Percentiles rank a stretch among this genome's conserved stretches.
Conservation (phyloP, 2,113 vertebrate species). For the Glaucidium brasilianum region DNA sequence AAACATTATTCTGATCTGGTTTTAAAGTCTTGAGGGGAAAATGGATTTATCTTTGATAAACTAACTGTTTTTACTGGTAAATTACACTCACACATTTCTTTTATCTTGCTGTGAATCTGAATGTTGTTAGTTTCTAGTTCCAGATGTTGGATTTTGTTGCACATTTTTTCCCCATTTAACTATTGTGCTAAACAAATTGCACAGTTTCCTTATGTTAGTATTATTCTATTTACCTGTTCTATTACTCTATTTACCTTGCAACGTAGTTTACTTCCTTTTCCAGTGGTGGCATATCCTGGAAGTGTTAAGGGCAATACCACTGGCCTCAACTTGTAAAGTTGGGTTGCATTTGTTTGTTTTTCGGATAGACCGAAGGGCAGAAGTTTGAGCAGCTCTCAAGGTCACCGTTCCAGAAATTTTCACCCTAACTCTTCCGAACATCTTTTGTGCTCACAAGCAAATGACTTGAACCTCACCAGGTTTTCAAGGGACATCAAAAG, state of each 20-base stretch:
- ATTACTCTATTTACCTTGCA: neutral
- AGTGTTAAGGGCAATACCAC: neutral
- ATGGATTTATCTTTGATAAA: neutral
- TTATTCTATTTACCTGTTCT: neutral
- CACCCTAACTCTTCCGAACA: neutral
- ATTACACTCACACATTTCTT: neutral
- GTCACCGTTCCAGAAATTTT: neutral
- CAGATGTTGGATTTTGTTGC: neutral
- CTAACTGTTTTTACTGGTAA: neutral
- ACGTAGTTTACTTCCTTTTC: neutral
- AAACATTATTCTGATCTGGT: neutral
- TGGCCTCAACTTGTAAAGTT: neutral
- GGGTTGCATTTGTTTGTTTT: neutral
- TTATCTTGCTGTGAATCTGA: neutral
- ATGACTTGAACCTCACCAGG: neutral
- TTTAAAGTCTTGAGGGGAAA: neutral
- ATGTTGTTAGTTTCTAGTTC: neutral
- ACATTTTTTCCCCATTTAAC: fast-evolving
- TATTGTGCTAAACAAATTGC: neutral
- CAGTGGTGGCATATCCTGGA: neutral
- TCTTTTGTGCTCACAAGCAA: neutral
- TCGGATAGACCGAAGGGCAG: neutral
- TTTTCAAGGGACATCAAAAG: neutral
- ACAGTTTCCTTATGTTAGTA: neutral
- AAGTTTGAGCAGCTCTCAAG: neutral